Evolutionary conservation across 2,797 vertebrate species (phyloP).

Genomic region (Silurus aristotelis): DNA sequence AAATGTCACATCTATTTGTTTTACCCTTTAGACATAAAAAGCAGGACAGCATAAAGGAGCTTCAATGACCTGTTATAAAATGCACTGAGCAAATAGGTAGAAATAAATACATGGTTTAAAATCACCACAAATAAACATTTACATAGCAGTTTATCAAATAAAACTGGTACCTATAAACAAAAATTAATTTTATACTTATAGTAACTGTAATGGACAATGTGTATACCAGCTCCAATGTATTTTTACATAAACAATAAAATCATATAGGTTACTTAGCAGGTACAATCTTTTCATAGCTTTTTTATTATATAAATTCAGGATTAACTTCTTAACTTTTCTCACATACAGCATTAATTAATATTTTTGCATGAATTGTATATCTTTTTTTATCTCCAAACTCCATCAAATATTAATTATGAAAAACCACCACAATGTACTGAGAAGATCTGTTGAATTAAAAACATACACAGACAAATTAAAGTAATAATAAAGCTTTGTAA

Average conservation of each 20-base stretch:
- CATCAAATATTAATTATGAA: not conserved
- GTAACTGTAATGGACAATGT: not conserved
- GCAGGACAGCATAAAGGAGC: not conserved
- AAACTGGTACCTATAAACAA: not conserved
- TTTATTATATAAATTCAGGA: not conserved
- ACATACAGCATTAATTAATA: too few relatives aligned
- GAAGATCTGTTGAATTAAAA: not conserved
- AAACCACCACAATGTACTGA: not conserved
- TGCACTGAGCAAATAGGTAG: not conserved
- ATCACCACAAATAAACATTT: not conserved
- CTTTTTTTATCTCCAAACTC: not conserved
- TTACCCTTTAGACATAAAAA: not conserved
- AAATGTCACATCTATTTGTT: not conserved
- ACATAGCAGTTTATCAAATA: not conserved
- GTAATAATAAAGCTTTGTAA: not conserved
- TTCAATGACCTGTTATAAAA: not conserved
- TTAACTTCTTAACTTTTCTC: not conserved
- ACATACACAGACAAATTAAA: not conserved
- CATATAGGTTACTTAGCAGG: not conserved
- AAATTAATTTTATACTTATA: not conserved
- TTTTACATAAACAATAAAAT: not conserved
- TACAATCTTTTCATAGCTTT: not conserved
- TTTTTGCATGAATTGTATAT: too few relatives aligned
- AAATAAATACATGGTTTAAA: not conserved
- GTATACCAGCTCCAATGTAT: not conserved